These are phyloP conservation scores for Drosophila neocordata DNA, from an alignment of 1,140 invertebrate genomes.

Conservation along the genomic window DNA sequence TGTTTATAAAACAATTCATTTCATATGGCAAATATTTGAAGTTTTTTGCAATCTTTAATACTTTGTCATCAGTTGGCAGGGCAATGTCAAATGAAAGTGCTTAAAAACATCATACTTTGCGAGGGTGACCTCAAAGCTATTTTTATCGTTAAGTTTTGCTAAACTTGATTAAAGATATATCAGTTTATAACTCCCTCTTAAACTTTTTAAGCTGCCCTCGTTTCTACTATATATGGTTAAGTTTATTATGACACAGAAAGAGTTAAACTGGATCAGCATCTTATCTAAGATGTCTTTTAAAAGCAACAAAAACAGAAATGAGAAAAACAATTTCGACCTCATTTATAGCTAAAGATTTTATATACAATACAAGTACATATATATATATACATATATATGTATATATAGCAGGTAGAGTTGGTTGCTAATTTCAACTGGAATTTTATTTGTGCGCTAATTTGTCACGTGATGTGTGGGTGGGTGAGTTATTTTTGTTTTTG, in stretches of 20 bases:
- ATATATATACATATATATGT: not conserved
- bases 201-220: not conserved
- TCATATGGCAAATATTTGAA: constrained; percentile 38
- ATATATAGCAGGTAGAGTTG: constrained; percentile 16
- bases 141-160: too few species aligned
- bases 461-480: constrained; percentile 51
- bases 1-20: constrained; percentile 1
- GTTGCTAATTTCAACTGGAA: constrained; percentile 5
- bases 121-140: not conserved
- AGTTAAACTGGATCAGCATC: constrained; percentile 4
- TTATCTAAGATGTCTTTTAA: constrained; percentile 5
- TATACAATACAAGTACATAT: too few species aligned
- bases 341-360: not conserved
- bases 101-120: constrained; percentile 20
- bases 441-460: constrained; percentile 48
- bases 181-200: too few species aligned
- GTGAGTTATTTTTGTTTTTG: constrained; percentile 14
- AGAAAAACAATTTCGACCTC: not conserved
- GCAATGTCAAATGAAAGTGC: constrained; percentile 51
- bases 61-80: constrained; percentile 1
- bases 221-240: constrained; percentile 9
- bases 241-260: constrained; percentile 14
- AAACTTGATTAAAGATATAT: too few species aligned
- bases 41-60: constrained; percentile 25
- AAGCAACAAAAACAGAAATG: not conserved